Percentiles rank a stretch among this genome's conserved stretches.
phyloP scores from a whole-genome alignment of 2,797 vertebrate species.

The Thaleichthys pacificus region DNA sequence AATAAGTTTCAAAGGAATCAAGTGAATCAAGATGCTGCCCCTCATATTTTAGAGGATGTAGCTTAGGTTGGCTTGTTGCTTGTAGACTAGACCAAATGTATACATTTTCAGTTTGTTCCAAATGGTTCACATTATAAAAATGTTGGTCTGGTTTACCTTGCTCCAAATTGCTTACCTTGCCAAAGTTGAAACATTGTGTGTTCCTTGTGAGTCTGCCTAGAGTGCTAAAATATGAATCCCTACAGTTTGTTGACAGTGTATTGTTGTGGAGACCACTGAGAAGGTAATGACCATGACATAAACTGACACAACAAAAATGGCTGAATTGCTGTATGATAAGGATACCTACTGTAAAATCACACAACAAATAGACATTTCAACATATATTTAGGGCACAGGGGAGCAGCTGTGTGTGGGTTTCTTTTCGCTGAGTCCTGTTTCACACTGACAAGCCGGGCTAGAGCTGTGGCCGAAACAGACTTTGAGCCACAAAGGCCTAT shows the following conservation, averaged over 20 bases:
- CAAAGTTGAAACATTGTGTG: not conserved
- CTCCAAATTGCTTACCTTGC: not conserved
- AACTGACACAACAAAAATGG: not conserved
- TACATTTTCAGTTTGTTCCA: too few species aligned
- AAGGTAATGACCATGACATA: not conserved
- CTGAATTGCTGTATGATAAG: conserved; percentile 29
- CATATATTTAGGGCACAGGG: conserved; percentile 52
- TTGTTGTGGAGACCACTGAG: not conserved
- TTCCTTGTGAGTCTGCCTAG: not conserved
- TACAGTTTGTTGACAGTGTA: not conserved
- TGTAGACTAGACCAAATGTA: too few species aligned
- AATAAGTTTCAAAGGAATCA: not conserved
- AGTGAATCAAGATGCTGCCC: too few species aligned
- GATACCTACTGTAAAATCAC: conserved; percentile 35
- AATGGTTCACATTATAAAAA: too few species aligned
- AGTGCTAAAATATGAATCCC: not conserved
- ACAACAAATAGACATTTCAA: conserved; percentile 29
- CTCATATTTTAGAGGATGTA: too few species aligned
- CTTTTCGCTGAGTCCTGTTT: conserved; percentile 37
- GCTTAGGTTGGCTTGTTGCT: too few species aligned
- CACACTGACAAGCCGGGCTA: conserved; percentile 18
- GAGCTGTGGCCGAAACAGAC: conserved; percentile 43
- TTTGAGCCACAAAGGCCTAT: conserved; percentile 48
- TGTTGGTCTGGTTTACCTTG: not conserved
- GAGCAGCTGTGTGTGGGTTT: conserved; percentile 64